Evolutionary conservation across 2,113 vertebrate genomes (phyloP), one percentile per base, ranked within the genome.

Genomic region (Tragelaphus strepsiceros): DNA sequence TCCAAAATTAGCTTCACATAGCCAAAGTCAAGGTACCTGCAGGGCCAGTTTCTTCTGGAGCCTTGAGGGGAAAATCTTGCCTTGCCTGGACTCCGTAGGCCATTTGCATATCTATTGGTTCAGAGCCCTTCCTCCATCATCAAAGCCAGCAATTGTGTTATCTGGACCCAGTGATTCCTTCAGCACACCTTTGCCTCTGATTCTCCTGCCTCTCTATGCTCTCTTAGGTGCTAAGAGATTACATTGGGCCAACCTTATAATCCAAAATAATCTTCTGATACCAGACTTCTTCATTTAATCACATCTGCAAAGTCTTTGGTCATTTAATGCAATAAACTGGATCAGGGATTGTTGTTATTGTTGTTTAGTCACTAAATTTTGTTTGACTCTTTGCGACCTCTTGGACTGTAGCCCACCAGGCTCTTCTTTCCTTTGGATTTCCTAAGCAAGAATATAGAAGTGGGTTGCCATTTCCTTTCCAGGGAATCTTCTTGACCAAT

Each of bases 211-310:
- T 92, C 7, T 62, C 30, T 19, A 54, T 49, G 35, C 32, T 4
- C 9, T 32, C 26, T 13, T 7, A 32, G 32, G 26, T 5, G 19
- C 28, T 26, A 11, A 28, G 2, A 21, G 46, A 54, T 56, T 21
- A 26, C 0, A 21, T 5, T 78, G 71, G 58, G 0, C 0, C 35
- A 14, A 22, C 3, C 8, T 56, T 12, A 7, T 5, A 28, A 28
- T 16, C 3, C 12, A 56, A 43, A 12, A 71, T 6, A 28, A 43
- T 17, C 32, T 56, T 74, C 39, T 12, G n/a, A 39, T 81, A 30
- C 4, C 22, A 62, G 15, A 32, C 53, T 91, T 2, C 24, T 53
- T 39, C 26, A 43, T 24, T 64, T 61, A 35, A 17, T 78, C 17
- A 61, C 46, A 78, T 10, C 2, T 62, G 13, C 26, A 39, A 87